Percentiles rank a stretch among this genome's conserved stretches.
phyloP scores from a whole-genome alignment of 1,140 invertebrate species.

The Drosophila gunungcola region DNA sequence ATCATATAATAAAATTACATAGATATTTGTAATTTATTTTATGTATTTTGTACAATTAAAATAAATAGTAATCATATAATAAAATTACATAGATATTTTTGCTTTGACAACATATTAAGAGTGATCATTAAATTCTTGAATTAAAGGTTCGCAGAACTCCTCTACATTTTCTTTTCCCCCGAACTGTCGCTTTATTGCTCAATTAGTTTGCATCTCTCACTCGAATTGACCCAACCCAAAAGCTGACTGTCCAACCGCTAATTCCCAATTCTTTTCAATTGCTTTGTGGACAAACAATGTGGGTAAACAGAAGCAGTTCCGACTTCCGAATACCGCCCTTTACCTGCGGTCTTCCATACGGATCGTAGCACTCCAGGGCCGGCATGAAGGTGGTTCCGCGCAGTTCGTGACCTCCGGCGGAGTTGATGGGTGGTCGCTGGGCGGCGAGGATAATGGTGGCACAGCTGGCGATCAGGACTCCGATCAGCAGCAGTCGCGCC shows the following conservation, averaged over 20 bases:
- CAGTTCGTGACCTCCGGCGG: constrained; percentile 66
- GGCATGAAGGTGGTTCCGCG: constrained; percentile 76
- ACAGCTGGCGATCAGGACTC: constrained; percentile 54
- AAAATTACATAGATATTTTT: neutral
- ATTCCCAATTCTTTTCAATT: constrained; percentile 62
- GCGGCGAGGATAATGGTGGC: constrained; percentile 16
- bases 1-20: no score
- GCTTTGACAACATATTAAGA: constrained; percentile 4
- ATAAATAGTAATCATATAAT: no score
- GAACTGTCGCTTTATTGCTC: constrained; percentile 52
- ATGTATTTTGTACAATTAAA: no score
- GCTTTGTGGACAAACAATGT: constrained; percentile 41
- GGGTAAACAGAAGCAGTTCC: constrained; percentile 3
- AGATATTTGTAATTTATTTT: no score
- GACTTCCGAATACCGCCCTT: constrained; percentile 6
- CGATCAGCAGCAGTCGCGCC: constrained; percentile 55
- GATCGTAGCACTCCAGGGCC: constrained; percentile 83
- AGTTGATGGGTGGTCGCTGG: constrained; percentile 64
- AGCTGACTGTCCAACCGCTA: constrained; percentile 8
- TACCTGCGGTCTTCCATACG: constrained; percentile 81
- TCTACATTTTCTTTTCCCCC: constrained; percentile 7
- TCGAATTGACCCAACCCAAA: constrained; percentile 52
- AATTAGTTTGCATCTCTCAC: constrained; percentile 63
- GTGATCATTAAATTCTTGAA: no score
- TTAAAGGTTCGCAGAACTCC: constrained; percentile 14